Conservation (phyloP, 2,888 invertebrate genomes). For the Chironomus tentans region DNA sequence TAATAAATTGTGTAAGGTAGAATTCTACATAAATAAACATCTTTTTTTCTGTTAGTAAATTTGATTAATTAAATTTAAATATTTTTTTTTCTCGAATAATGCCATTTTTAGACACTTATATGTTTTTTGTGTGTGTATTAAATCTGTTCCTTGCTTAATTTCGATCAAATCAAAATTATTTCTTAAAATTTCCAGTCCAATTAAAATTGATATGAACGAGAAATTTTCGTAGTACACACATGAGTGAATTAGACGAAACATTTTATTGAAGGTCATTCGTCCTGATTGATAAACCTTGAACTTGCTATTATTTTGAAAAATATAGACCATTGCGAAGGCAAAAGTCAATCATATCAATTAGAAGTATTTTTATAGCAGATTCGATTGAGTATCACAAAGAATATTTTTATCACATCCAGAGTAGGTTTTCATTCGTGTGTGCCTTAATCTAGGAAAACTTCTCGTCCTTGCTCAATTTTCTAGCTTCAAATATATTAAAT, state of each 20-base stretch:
- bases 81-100: neutral
- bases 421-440: neutral
- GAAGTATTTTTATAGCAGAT: neutral
- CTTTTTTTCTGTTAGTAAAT: neutral
- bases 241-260: neutral
- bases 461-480: too few species aligned
- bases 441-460: too few species aligned
- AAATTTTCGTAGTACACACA: neutral
- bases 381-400: neutral
- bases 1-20: neutral
- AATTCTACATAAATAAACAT: too few species aligned
- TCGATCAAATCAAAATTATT: neutral
- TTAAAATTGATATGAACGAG: too few species aligned
- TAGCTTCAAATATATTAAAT: too few species aligned
- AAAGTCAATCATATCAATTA: too few species aligned
- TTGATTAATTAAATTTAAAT: neutral
- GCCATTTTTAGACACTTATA: neutral
- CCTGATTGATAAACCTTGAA: conserved; percentile 3
- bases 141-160: neutral
- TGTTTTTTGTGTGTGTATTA: neutral
- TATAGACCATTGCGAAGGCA: neutral
- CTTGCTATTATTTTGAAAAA: neutral
- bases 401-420: neutral
- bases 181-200: neutral
- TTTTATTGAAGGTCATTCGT: neutral